Evolutionary conservation across 2,888 invertebrate species (phyloP).

Genomic region (Pimpla rufipes): DNA sequence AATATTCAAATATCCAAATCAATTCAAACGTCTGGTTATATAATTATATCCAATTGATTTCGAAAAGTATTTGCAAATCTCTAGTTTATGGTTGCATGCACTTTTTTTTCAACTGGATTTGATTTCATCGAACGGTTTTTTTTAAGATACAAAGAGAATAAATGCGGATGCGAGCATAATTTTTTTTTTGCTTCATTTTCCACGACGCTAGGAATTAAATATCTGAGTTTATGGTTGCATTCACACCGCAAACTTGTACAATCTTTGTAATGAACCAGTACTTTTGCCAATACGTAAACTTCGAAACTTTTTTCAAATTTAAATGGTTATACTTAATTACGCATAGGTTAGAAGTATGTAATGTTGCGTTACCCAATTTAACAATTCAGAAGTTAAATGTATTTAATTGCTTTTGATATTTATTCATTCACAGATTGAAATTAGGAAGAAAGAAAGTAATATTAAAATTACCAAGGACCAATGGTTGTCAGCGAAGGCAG

Average conservation of each 20-base stretch:
- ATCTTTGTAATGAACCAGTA: neutral
- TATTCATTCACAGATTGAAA: conserved; percentile 24
- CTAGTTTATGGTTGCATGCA: neutral
- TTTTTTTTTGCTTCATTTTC: too few species aligned
- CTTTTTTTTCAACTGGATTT: too few species aligned
- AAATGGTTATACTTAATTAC: neutral
- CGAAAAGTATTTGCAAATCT: neutral
- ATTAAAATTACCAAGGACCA: conserved; percentile 13
- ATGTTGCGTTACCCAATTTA: neutral
- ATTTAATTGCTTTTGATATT: neutral
- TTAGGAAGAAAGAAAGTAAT: neutral
- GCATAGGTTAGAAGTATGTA: neutral
- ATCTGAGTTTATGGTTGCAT: neutral
- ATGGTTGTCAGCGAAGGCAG: conserved; percentile 5
- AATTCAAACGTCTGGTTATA: neutral
- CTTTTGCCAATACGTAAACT: neutral
- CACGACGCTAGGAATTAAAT: neutral
- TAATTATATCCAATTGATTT: neutral
- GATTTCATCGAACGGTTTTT: too few species aligned
- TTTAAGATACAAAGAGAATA: too few species aligned
- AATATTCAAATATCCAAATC: neutral
- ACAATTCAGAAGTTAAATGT: neutral
- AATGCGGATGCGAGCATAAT: too few species aligned
- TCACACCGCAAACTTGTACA: neutral
- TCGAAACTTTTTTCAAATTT: neutral